Evolutionary conservation across 2,113 vertebrate genomes (phyloP), one percentile per base, ranked within the genome.

Genomic region (Brienomyrus longianalis): DNA sequence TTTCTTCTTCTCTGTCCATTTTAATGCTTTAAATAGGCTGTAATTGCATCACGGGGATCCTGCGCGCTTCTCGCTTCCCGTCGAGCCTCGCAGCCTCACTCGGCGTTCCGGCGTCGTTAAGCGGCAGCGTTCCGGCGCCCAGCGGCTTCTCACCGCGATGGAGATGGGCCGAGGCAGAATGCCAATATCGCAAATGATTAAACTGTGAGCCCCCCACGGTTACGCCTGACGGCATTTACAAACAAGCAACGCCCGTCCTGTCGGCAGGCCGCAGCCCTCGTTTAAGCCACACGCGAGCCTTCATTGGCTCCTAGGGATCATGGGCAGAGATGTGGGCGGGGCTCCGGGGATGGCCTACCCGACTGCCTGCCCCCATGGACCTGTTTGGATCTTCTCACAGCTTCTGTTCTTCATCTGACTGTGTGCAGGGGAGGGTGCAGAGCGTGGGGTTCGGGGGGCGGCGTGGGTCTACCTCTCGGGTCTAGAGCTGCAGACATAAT

Each of bases 401-500:
- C 66, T 74, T 35, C 23, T n/a, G 56, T 62, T 62, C 56, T 62
- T 23, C 56, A 62, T 62, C 56, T 23, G 23, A 62, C 66, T 35
- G 11, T 27, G 10, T 35, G n/a, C 10, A 35, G 10, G 66, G n/a
- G 31, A 15, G 31, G 27, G 11, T 11, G 27, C 66, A 15, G 17
- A 43, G 15, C 7, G 77, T 0, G 39, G 17, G 39, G 15, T 43
- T 83, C 23, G 2, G 19, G 77, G 77, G n/a, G 3, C 13, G 15
- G 31, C 70, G 19, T 48, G 43, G 8, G 80, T 83, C 45, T 83
- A 7, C 19, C 93, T 94, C 92, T 95, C 93, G 94, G 90, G 95
- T 96, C 94, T 96, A 95, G 92, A 93, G 92, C 94, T 94, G 93
- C 93, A 94, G 94, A 92, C 94, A 93, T 97, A 97, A 97, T 93